These are phyloP conservation scores for Meloidogyne exigua DNA, from an alignment of 1,140 invertebrate genomes.

Conservation along the genomic window DNA sequence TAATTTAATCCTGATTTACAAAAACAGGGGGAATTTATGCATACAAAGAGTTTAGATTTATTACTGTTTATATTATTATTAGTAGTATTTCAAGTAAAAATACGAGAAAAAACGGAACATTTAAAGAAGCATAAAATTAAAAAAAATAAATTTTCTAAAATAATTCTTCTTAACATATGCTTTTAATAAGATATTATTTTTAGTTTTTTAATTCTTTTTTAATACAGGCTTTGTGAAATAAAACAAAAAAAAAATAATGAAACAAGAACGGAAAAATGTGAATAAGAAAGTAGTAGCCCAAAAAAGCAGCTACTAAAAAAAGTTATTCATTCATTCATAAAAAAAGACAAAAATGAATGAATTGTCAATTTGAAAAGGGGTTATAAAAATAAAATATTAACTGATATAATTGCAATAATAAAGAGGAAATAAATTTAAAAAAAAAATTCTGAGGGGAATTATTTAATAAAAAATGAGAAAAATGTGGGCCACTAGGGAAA, in stretches of 20 bases:
- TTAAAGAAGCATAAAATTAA: no score
- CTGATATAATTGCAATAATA: neutral
- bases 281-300: neutral
- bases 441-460: neutral
- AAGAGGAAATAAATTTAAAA: neutral
- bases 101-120: neutral
- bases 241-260: neutral
- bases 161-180: no score
- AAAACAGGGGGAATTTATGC: no score
- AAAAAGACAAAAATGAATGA: neutral
- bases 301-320: neutral
- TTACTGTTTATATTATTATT: no score
- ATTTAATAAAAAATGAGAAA: neutral
- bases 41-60: no score
- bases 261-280: neutral
- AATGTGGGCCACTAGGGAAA: neutral
- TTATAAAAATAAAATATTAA: neutral
- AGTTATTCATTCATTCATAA: conserved; percentile 5
- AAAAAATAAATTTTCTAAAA: no score
- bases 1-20: no score
- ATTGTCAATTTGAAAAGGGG: neutral
- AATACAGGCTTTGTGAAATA: no score
- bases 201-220: neutral
- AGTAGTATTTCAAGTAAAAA: no score
- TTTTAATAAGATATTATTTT: neutral